phyloP scores from a whole-genome alignment of 2,888 invertebrate genomes.

The Caenorhabditis imperialis region DNA sequence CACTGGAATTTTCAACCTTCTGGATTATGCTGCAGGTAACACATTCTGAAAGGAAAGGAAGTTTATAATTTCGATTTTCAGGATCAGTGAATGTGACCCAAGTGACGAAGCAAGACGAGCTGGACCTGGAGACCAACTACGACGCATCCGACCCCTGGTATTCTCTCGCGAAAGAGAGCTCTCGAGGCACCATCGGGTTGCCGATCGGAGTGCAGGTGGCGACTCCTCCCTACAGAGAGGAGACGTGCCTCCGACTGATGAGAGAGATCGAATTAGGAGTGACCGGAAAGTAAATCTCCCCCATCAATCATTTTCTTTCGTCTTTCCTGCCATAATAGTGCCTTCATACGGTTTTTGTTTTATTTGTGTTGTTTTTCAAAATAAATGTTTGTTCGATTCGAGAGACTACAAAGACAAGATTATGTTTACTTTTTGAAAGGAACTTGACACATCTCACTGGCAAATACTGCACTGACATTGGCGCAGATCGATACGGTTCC shows the following conservation, averaged over 20 bases:
- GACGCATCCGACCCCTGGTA: slow-evolving; percentile 68
- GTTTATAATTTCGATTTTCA: slow-evolving; percentile 2
- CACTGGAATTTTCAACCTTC: slow-evolving; percentile 77
- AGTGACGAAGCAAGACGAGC: slow-evolving; percentile 68
- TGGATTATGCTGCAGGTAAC: slow-evolving; percentile 78
- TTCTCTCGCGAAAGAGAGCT: slow-evolving; percentile 58
- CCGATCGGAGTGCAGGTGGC: slow-evolving; percentile 66
- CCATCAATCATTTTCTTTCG: slow-evolving; percentile 1
- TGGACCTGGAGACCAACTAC: slow-evolving; percentile 58
- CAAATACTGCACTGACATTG: too few species aligned
- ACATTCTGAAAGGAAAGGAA: too few species aligned
- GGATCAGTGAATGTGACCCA: slow-evolving; percentile 77
- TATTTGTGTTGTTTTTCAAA: slow-evolving; percentile 1
- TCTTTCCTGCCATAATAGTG: slow-evolving; percentile 24
- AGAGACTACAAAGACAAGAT: too few species aligned
- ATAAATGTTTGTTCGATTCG: too few species aligned
- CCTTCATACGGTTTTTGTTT: not conserved
- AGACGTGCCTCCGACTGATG: slow-evolving; percentile 66
- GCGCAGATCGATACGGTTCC: too few species aligned
- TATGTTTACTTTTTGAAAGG: too few species aligned
- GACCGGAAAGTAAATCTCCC: slow-evolving; percentile 29
- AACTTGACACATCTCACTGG: too few species aligned
- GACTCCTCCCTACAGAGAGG: slow-evolving; percentile 70
- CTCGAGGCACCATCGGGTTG: slow-evolving; percentile 38
- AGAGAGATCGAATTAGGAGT: slow-evolving; percentile 66